Percentiles rank a stretch among this genome's conserved stretches.
Evolutionary conservation across 2,113 vertebrate species (phyloP).

Genomic region (Mirza zaza): DNA sequence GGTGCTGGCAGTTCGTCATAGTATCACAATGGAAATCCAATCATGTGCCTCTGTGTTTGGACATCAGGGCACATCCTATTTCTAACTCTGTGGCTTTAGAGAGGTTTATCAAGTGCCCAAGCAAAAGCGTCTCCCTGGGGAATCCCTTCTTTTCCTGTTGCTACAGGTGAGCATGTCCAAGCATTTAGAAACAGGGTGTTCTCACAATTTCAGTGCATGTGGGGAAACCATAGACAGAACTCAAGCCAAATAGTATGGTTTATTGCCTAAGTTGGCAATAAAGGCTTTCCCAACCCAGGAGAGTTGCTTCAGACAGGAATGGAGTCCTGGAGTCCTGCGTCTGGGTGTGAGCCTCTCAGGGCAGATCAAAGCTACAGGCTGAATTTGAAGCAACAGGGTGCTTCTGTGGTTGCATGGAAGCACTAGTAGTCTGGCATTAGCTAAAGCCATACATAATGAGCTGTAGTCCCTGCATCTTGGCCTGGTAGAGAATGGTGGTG

Average conservation of each 20-base stretch:
- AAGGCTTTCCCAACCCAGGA: background rate
- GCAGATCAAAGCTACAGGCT: background rate
- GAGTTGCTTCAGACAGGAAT: background rate
- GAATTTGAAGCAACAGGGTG: background rate
- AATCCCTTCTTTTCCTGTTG: background rate
- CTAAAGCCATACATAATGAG: background rate
- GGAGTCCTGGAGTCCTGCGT: background rate
- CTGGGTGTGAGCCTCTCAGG: background rate
- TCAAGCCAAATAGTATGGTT: background rate
- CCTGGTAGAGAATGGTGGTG: background rate
- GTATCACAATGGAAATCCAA: slow-evolving; percentile 30
- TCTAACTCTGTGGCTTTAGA: background rate
- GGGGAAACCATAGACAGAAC: background rate
- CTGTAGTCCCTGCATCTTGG: background rate
- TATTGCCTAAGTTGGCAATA: background rate
- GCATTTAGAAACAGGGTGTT: background rate
- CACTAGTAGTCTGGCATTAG: background rate
- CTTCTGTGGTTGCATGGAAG: background rate
- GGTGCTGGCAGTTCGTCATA: background rate
- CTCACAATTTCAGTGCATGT: background rate
- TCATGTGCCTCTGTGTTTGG: slow-evolving; percentile 15
- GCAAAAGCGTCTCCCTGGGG: background rate
- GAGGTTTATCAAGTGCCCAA: background rate
- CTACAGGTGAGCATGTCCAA: background rate
- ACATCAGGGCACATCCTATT: background rate